A percentile compares a stretch with the other conserved stretches of the same genome.
phyloP scores from a whole-genome alignment of 2,113 vertebrate genomes.

The Rhea pennata region DNA sequence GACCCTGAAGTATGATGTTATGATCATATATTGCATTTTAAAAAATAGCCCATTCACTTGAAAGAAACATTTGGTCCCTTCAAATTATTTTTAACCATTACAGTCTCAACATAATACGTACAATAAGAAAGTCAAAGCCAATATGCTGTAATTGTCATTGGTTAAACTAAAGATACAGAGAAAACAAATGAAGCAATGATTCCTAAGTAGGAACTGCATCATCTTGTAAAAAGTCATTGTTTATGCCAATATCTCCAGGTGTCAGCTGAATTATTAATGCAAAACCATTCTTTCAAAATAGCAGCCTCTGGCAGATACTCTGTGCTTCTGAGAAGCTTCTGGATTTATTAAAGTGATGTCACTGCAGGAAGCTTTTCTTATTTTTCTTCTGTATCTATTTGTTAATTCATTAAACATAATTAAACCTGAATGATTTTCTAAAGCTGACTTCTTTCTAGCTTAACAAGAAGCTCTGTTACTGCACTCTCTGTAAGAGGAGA shows the following conservation, averaged over 20 bases:
- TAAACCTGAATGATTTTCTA: neutral
- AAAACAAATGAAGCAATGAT: constrained; percentile 77
- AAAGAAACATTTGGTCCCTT: constrained; percentile 20
- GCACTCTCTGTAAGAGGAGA: neutral
- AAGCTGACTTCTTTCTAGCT: neutral
- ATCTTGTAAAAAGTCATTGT: constrained; percentile 93
- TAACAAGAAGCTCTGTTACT: neutral
- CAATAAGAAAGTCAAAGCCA: constrained; percentile 62
- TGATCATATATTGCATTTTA: neutral
- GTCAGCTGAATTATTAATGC: constrained; percentile 83
- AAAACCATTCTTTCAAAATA: constrained; percentile 79
- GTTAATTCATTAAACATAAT: neutral
- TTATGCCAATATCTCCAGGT: constrained; percentile 94
- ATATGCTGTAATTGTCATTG: constrained; percentile 63
- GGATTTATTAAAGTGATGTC: constrained; percentile 69
- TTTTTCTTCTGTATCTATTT: constrained; percentile 44
- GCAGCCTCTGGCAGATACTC: constrained; percentile 78
- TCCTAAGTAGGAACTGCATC: constrained; percentile 91
- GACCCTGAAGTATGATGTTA: neutral
- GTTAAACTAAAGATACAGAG: constrained; percentile 79
- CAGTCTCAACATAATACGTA: neutral
- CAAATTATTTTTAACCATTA: constrained; percentile 22
- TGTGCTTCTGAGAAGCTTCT: constrained; percentile 58
- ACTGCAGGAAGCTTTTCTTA: constrained; percentile 62
- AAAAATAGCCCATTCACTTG: neutral